phyloP scores from a whole-genome alignment of 2,888 invertebrate genomes.

The Kuschelorhynchus macadamiae region DNA sequence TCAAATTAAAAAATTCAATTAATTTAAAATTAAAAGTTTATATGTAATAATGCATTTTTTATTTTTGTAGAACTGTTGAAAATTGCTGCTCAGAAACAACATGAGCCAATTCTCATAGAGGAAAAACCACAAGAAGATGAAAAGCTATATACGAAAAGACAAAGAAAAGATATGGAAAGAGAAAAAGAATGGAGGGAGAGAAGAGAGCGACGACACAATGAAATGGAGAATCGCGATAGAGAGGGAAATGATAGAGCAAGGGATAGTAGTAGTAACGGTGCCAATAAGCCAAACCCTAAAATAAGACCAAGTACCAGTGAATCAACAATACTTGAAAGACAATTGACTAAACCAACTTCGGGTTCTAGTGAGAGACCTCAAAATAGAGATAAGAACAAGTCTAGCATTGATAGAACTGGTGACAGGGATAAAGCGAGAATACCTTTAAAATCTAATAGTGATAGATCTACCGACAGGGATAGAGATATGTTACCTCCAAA shows the following conservation, averaged over 20 bases:
- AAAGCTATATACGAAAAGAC: conserved; percentile 84
- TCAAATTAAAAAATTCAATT: no score
- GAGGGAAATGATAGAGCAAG: conserved; percentile 16
- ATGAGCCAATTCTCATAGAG: conserved; percentile 80
- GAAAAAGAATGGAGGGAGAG: conserved; percentile 78
- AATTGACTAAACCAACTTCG: conserved; percentile 33
- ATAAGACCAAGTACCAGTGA: conserved; percentile 17
- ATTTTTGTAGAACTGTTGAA: conserved; percentile 76
- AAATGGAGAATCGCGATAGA: conserved; percentile 8
- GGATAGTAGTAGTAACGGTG: conserved; percentile 39
- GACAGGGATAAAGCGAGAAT: no score
- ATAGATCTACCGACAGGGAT: no score
- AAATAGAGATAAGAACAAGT: no score
- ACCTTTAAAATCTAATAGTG: no score
- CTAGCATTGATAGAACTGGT: no score
- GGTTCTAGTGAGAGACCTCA: conserved; percentile 17
- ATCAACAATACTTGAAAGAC: conserved; percentile 30
- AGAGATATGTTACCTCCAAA: not conserved
- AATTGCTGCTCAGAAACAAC: conserved; percentile 86
- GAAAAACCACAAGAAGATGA: conserved; percentile 74
- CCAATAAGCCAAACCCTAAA: conserved; percentile 2
- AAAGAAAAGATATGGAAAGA: conserved; percentile 81
- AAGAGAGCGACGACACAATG: conserved; percentile 59
- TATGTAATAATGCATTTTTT: no score
- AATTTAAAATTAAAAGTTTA: no score